These are phyloP conservation scores for Gasterosteus nipponicus DNA, from an alignment of 2,113 vertebrate genomes.

Conservation along the genomic window DNA sequence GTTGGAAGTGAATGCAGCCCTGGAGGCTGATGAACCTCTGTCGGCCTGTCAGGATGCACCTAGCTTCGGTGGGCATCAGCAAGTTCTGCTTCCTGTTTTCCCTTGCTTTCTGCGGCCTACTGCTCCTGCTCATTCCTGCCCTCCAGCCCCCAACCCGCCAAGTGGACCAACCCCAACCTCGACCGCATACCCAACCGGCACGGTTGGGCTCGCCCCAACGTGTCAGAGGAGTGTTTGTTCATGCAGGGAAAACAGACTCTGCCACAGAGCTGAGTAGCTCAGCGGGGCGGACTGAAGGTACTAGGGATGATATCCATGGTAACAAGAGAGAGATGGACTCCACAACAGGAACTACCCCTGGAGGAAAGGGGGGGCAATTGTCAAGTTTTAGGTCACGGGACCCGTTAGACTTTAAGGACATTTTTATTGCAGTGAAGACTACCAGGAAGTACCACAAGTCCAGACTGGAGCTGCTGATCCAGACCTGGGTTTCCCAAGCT, in stretches of 20 bases:
- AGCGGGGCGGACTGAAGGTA: neutral
- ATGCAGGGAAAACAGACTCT: neutral
- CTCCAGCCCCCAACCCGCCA: constrained; percentile 68
- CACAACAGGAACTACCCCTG: neutral
- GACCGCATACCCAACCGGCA: constrained; percentile 47
- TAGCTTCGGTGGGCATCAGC: constrained; percentile 82
- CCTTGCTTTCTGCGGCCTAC: constrained; percentile 82
- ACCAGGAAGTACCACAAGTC: constrained; percentile 92
- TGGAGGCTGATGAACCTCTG: constrained; percentile 76
- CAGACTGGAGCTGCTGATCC: constrained; percentile 89
- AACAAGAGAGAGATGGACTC: neutral
- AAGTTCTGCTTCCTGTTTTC: constrained; percentile 88
- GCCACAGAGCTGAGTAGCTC: neutral
- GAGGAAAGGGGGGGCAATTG: neutral
- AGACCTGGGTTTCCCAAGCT: constrained; percentile 93
- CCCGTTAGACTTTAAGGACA: constrained; percentile 84
- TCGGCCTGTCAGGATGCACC: constrained; percentile 82
- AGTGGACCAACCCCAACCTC: constrained; percentile 63
- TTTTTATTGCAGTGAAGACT: constrained; percentile 96
- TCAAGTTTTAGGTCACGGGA: constrained; percentile 61
- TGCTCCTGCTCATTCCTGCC: constrained; percentile 84
- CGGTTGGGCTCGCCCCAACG: neutral
- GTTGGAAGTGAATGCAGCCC: constrained; percentile 68
- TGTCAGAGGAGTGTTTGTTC: neutral
- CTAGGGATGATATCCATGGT: neutral